These are phyloP conservation scores for Thera britannica DNA, from an alignment of 2,888 invertebrate species.

Conservation along the genomic window DNA sequence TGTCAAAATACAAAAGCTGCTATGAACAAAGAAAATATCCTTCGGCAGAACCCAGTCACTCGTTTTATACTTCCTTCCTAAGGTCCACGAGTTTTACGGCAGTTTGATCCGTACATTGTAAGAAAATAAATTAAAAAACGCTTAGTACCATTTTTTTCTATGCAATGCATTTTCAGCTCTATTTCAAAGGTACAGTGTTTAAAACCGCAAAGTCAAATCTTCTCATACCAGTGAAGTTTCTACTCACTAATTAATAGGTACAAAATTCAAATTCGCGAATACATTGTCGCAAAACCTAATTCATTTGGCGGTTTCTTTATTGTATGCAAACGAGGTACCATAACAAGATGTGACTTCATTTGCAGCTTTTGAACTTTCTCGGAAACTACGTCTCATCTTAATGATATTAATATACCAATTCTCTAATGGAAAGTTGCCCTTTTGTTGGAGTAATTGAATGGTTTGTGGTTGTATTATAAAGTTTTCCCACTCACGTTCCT, in stretches of 20 bases:
- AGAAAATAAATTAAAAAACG: slow-evolving; percentile 7
- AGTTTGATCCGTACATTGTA: background rate
- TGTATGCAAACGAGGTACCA: slow-evolving; percentile 58
- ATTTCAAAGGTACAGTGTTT: background rate
- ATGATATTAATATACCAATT: slow-evolving; percentile 44
- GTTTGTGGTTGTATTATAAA: slow-evolving; percentile 15
- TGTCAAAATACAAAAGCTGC: slow-evolving; percentile 34
- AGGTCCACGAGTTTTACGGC: background rate
- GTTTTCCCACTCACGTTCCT: slow-evolving; percentile 13
- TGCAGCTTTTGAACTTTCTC: slow-evolving; percentile 35
- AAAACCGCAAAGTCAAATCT: slow-evolving; percentile 10
- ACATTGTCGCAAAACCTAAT: slow-evolving; percentile 39
- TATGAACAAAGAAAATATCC: slow-evolving; percentile 30
- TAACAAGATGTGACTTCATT: slow-evolving; percentile 56
- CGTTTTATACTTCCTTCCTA: background rate
- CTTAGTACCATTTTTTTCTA: background rate
- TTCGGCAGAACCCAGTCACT: slow-evolving; percentile 26
- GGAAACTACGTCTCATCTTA: slow-evolving; percentile 35
- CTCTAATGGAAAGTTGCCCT: slow-evolving; percentile 39
- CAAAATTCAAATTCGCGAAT: slow-evolving; percentile 12
- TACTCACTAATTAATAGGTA: slow-evolving; percentile 14
- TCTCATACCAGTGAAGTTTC: slow-evolving; percentile 9
- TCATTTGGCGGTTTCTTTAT: slow-evolving; percentile 57
- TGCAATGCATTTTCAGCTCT: slow-evolving; percentile 7
- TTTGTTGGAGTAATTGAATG: slow-evolving; percentile 31